Conservation (phyloP, 2,888 invertebrate genomes). For the Chelonus formosanus region DNA sequence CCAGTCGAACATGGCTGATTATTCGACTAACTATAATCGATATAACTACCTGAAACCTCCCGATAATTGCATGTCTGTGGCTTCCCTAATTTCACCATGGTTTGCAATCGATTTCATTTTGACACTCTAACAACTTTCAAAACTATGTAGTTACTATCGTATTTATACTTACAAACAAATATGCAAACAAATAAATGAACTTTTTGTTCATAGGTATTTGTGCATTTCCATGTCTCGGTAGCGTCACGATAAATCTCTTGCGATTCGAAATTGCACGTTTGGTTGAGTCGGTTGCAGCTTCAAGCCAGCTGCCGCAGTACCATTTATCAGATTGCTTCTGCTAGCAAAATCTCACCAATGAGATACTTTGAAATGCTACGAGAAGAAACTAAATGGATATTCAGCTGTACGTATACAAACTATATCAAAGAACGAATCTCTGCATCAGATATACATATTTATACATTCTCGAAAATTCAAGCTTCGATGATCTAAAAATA, state of each 20-base stretch:
- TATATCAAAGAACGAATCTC: too few relatives aligned
- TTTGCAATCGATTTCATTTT: constrained; percentile 36
- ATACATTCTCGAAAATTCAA: constrained; percentile 7
- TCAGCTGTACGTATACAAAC: background rate
- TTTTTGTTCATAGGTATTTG: background rate
- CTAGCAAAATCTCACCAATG: constrained; percentile 32
- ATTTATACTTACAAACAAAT: background rate
- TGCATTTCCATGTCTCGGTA: background rate
- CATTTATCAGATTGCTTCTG: constrained; percentile 46
- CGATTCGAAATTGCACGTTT: constrained; percentile 42
- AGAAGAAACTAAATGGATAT: constrained; percentile 34
- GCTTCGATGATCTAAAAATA: background rate
- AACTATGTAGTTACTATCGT: background rate
- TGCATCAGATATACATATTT: too few relatives aligned
- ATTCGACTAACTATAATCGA: constrained; percentile 37
- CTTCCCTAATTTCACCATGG: constrained; percentile 41
- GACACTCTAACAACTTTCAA: constrained; percentile 5
- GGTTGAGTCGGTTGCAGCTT: constrained; percentile 37
- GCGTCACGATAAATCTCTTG: constrained; percentile 40
- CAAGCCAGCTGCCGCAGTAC: constrained; percentile 33
- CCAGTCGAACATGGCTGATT: constrained; percentile 36
- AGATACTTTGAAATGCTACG: constrained; percentile 29
- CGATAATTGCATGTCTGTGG: constrained; percentile 45
- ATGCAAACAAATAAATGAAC: background rate
- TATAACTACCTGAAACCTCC: constrained; percentile 46